Base-by-base conservation (phyloP, 2,888 invertebrate species). In the Agrotis segetum region DNA sequence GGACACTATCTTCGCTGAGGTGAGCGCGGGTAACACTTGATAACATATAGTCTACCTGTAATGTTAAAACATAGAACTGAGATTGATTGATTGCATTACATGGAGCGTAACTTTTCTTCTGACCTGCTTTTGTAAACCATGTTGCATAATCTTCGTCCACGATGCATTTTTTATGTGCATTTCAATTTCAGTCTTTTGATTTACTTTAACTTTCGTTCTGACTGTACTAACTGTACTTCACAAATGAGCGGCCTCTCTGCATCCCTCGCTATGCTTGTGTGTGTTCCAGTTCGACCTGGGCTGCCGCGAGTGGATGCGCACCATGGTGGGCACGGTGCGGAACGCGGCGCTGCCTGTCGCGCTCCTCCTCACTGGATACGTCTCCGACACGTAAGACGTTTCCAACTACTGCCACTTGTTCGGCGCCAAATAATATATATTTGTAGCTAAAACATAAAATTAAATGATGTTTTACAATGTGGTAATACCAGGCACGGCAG, bases 281-380 rank as follows among this genome's bases (percentile, higher is more conserved):
- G 17, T 58, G 19, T 67, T 91, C 13, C 91, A 98, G 98, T 98
- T 97, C 92, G 91, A 94, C 81, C 90, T 98, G 76, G 97, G 96
- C 19, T 98, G 98, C 85, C 96, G 96, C 64, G 96, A 97, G 88
- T 98, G 98, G 98, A 97, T 97, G 93, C 95, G 98, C 75, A 97
- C 98, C 0, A 88, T 98, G 89, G 97, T 98, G 67, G 98, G 98
- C 52, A 97, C 98, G 13, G 95, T 98, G 65, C 97, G 98, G 86
- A 97, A 97, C 89, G 88, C 97, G 56, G 98, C 98, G 55, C 97
- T 98, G 88, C 97, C 98, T 70, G 90, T 98, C 77, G 97, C 98
- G 14, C 96, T 98, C 72, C 94, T 97, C 6, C 95, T 98, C 76
- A 97, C 97, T 4, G 98, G 98, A 59, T 96, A 97, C 83, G 87